Conservation (phyloP, 2,797 vertebrate genomes). For the Mus spretus region DNA sequence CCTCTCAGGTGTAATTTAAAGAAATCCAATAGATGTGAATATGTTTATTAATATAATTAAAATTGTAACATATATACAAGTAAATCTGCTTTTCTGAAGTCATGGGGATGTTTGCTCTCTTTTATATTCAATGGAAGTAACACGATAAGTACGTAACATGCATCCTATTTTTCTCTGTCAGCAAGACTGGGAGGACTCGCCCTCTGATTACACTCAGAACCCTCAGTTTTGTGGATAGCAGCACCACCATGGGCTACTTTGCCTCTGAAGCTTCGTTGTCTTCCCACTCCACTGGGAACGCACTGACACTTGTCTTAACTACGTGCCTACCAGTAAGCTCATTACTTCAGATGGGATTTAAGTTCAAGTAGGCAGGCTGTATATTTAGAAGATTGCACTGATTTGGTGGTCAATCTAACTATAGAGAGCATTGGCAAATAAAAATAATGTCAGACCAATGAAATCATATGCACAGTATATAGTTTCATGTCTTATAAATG, state of each 20-base stretch:
- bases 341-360: not conserved
- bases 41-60: slow-evolving; percentile 5
- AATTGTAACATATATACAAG: not conserved
- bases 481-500: not conserved
- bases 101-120: not conserved
- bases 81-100: not conserved
- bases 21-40: not conserved
- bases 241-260: not conserved
- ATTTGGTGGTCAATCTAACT: not conserved
- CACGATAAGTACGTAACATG: not conserved
- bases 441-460: not conserved
- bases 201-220: not conserved
- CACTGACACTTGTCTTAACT: not conserved
- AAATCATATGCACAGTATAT: not conserved
- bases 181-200: not conserved
- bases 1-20: slow-evolving; percentile 1
- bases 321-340: not conserved
- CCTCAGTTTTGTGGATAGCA: not conserved
- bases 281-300: not conserved
- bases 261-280: not conserved
- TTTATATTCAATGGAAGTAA: not conserved
- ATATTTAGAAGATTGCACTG: not conserved
- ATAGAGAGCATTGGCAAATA: not conserved
- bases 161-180: not conserved
- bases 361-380: not conserved